Evolutionary conservation across 2,797 vertebrate genomes (phyloP).

Genomic region (Peromyscus melanophrys): DNA sequence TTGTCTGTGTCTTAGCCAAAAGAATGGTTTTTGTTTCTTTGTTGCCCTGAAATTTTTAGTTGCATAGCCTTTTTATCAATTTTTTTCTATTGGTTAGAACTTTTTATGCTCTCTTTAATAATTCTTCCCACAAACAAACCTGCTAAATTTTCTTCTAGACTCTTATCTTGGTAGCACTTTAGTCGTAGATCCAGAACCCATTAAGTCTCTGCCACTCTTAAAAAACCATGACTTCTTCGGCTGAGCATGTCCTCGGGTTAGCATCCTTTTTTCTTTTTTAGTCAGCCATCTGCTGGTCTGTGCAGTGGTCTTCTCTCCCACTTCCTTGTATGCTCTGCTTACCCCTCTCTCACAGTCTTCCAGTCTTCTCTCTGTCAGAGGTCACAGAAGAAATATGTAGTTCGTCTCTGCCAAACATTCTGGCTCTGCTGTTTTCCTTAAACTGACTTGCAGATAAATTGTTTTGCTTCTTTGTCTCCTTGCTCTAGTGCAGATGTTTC

Average conservation of each 20-base stretch:
- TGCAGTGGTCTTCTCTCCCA: slow-evolving; percentile 33
- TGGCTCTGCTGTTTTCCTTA: slow-evolving; percentile 84
- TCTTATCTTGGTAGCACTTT: background rate
- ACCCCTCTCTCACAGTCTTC: slow-evolving; percentile 59
- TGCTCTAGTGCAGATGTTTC: slow-evolving; percentile 80
- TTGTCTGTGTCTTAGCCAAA: background rate
- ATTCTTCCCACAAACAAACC: background rate
- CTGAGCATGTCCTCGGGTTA: background rate
- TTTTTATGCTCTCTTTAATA: slow-evolving; percentile 17
- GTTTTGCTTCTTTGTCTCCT: slow-evolving; percentile 81
- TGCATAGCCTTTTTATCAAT: background rate
- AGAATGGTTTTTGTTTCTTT: background rate
- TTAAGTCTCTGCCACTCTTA: slow-evolving; percentile 43
- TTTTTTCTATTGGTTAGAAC: background rate
- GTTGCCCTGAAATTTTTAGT: slow-evolving; percentile 29
- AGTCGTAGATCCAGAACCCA: slow-evolving; percentile 27
- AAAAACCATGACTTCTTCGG: slow-evolving; percentile 1
- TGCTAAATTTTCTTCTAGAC: slow-evolving; percentile 21
- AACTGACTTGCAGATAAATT: slow-evolving; percentile 84
- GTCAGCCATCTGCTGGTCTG: slow-evolving; percentile 29
- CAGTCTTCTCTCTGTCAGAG: slow-evolving; percentile 55
- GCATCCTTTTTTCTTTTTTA: background rate
- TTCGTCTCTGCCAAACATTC: slow-evolving; percentile 83
- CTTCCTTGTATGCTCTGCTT: slow-evolving; percentile 40
- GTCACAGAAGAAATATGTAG: slow-evolving; percentile 85